Base-by-base conservation (phyloP, 2,113 vertebrate genomes). In the Pollimyrus isidori region DNA sequence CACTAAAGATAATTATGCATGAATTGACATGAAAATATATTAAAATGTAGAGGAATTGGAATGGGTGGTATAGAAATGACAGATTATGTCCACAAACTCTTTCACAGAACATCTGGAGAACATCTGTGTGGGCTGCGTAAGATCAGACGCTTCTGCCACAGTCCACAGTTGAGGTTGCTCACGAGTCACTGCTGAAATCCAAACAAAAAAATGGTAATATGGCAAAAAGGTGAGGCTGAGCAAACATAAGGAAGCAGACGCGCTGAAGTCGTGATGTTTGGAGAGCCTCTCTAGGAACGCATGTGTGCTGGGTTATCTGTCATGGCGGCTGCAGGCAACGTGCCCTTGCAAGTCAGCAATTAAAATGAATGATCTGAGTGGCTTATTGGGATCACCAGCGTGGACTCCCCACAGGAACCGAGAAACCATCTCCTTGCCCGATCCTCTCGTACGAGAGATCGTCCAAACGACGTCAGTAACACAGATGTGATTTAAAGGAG, bases 101-200 rank as follows among this genome's bases (percentile, higher is more conserved):
- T 86, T 23, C 49, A 87, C 45, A 39, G 23, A 87, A 87, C 85
- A 87, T 87, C 85, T 87, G 85, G 49, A 53, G 85, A 87, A 42
- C 85, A 87, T 87, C 48, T 87, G 85, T 87, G n/a, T 52, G 50
- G n/a, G 83, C 83, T 15, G 30, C 4, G 49, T 19, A 53, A 87
- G 11, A 87, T 87, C 48, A 53, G 49, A 87, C 30, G n/a, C 48
- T 86, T 52, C 48, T 86, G 45, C n/a, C 49, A 86, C 49, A 39
- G 48, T 26, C 48, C 11, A 9, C 39, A 10, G 49, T 10, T 86
- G 84, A 6, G 48, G 26, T 39, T 52, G 30, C 30, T 53, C 50
- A 21, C 13, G 85, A 53, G 49, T 87, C 23, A 26, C 42, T 84
- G 82, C 11, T 48, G 82, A 87, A 53, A 39, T 87, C 85, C 48